These are phyloP conservation scores for Philopedon plagiatum DNA, from an alignment of 2,888 invertebrate genomes.

Conservation along the genomic window DNA sequence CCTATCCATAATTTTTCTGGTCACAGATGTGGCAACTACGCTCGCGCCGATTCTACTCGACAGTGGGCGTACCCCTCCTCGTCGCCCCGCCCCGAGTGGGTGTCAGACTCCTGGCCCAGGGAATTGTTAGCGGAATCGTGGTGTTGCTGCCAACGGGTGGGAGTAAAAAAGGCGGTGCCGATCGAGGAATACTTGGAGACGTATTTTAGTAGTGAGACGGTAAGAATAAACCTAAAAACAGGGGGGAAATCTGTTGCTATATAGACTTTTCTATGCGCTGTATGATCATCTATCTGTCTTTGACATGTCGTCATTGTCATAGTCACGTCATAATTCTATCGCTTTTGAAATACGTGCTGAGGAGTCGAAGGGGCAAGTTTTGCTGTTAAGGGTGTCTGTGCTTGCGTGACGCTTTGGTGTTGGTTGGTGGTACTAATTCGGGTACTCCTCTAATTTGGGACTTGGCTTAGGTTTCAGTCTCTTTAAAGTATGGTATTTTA, in stretches of 20 bases:
- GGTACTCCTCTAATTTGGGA: not conserved
- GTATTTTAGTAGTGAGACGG: slow-evolving; percentile 65
- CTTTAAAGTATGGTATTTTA: not conserved
- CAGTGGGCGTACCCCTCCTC: not conserved
- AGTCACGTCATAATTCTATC: not conserved
- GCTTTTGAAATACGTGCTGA: not conserved
- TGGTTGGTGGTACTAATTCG: not conserved
- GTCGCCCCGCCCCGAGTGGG: slow-evolving; percentile 3
- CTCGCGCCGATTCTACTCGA: not conserved
- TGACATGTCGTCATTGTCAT: slow-evolving; percentile 19
- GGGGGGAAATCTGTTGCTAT: not conserved
- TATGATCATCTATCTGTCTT: slow-evolving; percentile 18
- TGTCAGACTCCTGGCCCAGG: slow-evolving; percentile 17
- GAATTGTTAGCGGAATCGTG: not conserved
- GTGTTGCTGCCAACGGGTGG: slow-evolving; percentile 62
- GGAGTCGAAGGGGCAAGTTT: not conserved
- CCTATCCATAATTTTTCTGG: not conserved
- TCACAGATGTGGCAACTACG: not conserved
- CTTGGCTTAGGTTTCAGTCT: not conserved
- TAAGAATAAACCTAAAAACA: slow-evolving; percentile 56
- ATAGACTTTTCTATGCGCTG: slow-evolving; percentile 18
- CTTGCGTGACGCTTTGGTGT: not conserved
- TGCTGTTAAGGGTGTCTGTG: not conserved
- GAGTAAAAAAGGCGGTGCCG: slow-evolving; percentile 64
- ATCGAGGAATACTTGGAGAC: slow-evolving; percentile 67